These are phyloP conservation scores for Montipora sp. DNA, from an alignment of 64 coral and sea anemone species.

Conservation along the genomic window DNA sequence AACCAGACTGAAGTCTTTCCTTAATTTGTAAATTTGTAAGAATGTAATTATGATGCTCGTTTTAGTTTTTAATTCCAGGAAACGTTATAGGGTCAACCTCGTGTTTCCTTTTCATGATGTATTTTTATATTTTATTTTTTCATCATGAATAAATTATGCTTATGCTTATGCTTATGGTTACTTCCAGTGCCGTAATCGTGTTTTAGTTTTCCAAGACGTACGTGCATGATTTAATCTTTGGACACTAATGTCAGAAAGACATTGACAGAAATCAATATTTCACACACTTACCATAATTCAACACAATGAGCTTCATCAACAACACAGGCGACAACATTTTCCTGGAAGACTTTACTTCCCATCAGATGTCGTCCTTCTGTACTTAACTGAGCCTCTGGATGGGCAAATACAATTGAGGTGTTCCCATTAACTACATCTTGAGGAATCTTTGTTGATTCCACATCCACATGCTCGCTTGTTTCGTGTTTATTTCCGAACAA, in stretches of 20 bases:
- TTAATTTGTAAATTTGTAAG: too few species aligned
- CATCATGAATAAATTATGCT: too few species aligned
- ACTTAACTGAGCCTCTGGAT: constrained; percentile 60
- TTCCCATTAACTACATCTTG: constrained; percentile 32
- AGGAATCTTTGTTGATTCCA: background rate
- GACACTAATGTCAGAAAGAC: too few species aligned
- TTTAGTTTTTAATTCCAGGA: too few species aligned
- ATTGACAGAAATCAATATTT: background rate
- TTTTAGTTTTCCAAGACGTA: background rate
- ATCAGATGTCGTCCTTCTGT: constrained; percentile 57
- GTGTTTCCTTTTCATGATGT: too few species aligned
- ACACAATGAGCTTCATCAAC: constrained; percentile 88
- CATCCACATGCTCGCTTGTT: background rate
- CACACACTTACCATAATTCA: constrained; percentile 66
- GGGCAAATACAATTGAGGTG: background rate
- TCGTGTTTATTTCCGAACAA: background rate
- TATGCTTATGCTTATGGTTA: too few species aligned
- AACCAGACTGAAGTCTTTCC: too few species aligned
- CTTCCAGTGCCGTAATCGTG: background rate
- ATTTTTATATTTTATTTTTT: too few species aligned
- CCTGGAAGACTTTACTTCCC: constrained; percentile 27
- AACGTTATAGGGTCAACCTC: too few species aligned
- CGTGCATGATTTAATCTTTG: too few species aligned
- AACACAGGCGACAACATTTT: constrained; percentile 70
- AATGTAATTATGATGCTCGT: too few species aligned